Evolutionary conservation across 2,888 invertebrate species (phyloP).

Genomic region (Cryptophagus acutangulus): DNA sequence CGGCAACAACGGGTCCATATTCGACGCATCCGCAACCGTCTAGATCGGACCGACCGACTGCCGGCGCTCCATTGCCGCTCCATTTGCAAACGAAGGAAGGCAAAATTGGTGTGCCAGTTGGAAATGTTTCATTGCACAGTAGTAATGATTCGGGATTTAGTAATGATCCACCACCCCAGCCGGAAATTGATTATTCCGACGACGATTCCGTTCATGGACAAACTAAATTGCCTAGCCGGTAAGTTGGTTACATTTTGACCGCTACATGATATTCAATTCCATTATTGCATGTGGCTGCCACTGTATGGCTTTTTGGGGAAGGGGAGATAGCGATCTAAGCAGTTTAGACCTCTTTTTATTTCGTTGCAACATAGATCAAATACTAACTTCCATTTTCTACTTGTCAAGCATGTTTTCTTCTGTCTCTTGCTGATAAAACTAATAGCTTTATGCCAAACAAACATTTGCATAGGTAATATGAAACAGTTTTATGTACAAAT

Average conservation of each 20-base stretch:
- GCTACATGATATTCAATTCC: slow-evolving; percentile 10
- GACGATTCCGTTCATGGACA: slow-evolving; percentile 69
- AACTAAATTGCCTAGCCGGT: slow-evolving; percentile 56
- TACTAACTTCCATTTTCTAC: not conserved
- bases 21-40: slow-evolving; percentile 46
- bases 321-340: slow-evolving; percentile 18
- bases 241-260: slow-evolving; percentile 29
- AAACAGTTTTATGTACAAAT: no score
- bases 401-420: slow-evolving; percentile 6
- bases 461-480: no score
- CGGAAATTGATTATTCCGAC: slow-evolving; percentile 86
- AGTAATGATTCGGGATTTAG: slow-evolving; percentile 91
- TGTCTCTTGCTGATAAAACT: slow-evolving; percentile 1
- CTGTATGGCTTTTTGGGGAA: no score
- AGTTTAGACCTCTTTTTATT: slow-evolving; percentile 19
- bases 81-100: slow-evolving; percentile 41
- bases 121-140: slow-evolving; percentile 77
- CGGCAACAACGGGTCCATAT: slow-evolving; percentile 39
- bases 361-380: slow-evolving; percentile 10
- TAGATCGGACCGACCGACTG: slow-evolving; percentile 40
- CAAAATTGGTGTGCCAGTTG: slow-evolving; percentile 51
- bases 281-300: slow-evolving; percentile 16
- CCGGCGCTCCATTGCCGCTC: slow-evolving; percentile 43
- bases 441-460: no score
- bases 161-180: slow-evolving; percentile 80